Percentiles rank a stretch among this genome's conserved stretches.
phyloP scores from a whole-genome alignment of 2,113 vertebrate genomes.

The Laticauda colubrina region DNA sequence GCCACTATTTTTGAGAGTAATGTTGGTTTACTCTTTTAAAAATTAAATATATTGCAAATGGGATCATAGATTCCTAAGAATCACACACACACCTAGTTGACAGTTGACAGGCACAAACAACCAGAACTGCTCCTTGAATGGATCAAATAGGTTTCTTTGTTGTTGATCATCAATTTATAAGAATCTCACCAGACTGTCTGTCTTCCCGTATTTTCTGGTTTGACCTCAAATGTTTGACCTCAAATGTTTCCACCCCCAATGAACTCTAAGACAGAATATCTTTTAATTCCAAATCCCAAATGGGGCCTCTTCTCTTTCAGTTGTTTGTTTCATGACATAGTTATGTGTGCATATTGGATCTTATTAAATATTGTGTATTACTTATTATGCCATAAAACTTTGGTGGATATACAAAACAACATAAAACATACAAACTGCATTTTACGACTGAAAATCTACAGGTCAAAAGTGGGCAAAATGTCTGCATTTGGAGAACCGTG shows the following conservation, averaged over 20 bases:
- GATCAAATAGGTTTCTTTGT: neutral
- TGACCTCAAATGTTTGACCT: too few species aligned
- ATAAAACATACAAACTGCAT: neutral
- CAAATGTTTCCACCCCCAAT: neutral
- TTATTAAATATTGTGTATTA: neutral
- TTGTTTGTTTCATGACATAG: neutral
- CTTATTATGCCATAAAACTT: neutral
- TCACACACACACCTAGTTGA: neutral
- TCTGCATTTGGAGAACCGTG: neutral
- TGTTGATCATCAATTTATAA: neutral
- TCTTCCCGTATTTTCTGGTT: neutral
- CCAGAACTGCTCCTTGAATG: neutral
- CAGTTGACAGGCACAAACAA: neutral
- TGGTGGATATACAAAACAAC: neutral
- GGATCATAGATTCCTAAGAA: neutral
- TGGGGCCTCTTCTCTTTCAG: neutral
- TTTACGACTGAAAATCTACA: neutral
- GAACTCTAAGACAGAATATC: neutral
- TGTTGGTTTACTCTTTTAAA: neutral
- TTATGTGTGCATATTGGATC: rapidly evolving
- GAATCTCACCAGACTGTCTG: neutral
- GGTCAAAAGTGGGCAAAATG: neutral
- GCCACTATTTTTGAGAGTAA: slow-evolving; percentile 32
- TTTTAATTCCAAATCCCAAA: neutral
- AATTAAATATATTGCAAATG: neutral